Conservation (phyloP, 2,797 vertebrate genomes). For the Chaetophractus vellerosus region DNA sequence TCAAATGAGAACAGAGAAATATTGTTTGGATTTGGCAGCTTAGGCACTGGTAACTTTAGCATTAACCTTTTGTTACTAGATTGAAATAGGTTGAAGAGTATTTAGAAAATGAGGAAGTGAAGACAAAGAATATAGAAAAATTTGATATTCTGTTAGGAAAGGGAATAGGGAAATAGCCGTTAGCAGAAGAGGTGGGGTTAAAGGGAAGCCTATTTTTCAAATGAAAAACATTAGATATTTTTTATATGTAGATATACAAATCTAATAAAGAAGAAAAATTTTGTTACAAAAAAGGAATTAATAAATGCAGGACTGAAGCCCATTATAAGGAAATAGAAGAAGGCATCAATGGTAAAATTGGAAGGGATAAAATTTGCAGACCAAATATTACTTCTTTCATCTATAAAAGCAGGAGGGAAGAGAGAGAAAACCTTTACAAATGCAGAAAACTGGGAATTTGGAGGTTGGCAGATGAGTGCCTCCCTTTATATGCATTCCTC, state of each 20-base stretch:
- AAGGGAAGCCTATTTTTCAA: not conserved
- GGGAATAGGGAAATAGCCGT: not conserved
- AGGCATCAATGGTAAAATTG: not conserved
- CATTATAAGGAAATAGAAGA: not conserved
- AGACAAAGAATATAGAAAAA: not conserved
- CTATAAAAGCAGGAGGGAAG: not conserved
- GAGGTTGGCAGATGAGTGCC: not conserved
- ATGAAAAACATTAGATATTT: not conserved
- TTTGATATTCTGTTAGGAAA: not conserved
- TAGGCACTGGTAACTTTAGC: not conserved
- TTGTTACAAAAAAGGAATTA: not conserved
- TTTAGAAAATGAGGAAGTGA: not conserved
- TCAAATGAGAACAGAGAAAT: not conserved
- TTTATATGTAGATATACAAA: not conserved
- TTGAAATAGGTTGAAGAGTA: not conserved
- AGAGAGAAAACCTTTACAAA: conserved; percentile 14
- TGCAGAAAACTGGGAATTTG: not conserved
- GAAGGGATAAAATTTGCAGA: not conserved
- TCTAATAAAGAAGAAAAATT: not conserved
- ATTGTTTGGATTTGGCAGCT: not conserved
- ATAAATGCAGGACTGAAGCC: not conserved
- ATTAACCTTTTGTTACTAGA: not conserved
- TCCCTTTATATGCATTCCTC: not conserved
- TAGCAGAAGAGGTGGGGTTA: not conserved
- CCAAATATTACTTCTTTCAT: not conserved